Conservation (phyloP, 2,113 vertebrate species). For the Progne subis region DNA sequence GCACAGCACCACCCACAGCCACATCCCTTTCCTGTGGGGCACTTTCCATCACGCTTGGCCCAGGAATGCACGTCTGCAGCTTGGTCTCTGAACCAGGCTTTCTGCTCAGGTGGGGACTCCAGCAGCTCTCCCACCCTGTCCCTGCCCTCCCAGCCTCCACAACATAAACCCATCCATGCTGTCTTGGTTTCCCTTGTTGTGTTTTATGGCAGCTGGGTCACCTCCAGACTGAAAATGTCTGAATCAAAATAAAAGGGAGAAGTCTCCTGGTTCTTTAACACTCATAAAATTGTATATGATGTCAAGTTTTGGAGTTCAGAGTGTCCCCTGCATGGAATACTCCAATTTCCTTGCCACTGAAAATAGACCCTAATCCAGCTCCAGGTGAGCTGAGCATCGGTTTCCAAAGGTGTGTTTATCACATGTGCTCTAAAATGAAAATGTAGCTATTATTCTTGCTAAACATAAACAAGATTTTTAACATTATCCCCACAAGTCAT, state of each 20-base stretch:
- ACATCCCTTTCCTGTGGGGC: neutral
- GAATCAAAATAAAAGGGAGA: neutral
- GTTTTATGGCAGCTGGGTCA: neutral
- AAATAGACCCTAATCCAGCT: neutral
- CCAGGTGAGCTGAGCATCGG: neutral
- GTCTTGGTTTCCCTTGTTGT: neutral
- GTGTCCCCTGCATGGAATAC: neutral
- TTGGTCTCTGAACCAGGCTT: neutral
- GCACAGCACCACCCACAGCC: accelerated
- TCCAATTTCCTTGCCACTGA: neutral
- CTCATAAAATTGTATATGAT: neutral
- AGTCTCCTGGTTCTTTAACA: neutral
- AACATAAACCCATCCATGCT: accelerated
- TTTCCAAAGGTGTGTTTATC: slow-evolving; percentile 63
- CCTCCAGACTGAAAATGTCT: neutral
- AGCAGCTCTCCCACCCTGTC: neutral
- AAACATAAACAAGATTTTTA: neutral
- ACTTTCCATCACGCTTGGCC: accelerated
- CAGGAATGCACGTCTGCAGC: neutral
- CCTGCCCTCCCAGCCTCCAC: neutral
- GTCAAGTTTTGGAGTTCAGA: neutral
- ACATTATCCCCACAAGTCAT: neutral
- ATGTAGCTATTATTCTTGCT: slow-evolving; percentile 16
- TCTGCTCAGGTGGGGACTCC: neutral
- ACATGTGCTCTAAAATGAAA: slow-evolving; percentile 43